phyloP scores from a whole-genome alignment of 2,113 vertebrate genomes.

The Osmerus mordax region DNA sequence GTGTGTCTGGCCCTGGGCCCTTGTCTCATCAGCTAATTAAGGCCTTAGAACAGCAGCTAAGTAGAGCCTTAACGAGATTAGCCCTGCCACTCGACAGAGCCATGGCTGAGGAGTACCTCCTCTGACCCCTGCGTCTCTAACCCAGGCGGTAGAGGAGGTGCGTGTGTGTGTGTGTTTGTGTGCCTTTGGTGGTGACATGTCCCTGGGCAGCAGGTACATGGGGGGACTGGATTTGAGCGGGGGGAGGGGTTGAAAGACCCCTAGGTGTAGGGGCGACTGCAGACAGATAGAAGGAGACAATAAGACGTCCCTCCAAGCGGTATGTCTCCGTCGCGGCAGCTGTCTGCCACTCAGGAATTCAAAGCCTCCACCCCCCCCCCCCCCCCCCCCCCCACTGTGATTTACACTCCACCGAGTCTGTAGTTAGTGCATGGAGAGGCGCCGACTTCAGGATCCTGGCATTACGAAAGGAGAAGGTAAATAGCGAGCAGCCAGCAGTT shows the following conservation, averaged over 20 bases:
- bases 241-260: no score
- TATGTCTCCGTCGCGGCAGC: constrained; percentile 32
- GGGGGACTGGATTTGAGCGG: neutral
- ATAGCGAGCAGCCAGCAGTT: constrained; percentile 9
- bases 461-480: neutral
- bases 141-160: constrained; percentile 30
- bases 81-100: constrained; percentile 57
- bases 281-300: neutral
- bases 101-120: constrained; percentile 53
- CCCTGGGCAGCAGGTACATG: neutral
- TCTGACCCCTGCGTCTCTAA: constrained; percentile 50
- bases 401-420: constrained; percentile 10
- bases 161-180: constrained; percentile 22
- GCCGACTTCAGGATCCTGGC: constrained; percentile 1
- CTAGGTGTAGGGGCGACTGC: neutral
- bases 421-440: neutral
- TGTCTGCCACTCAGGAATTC: constrained; percentile 49
- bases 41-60: constrained; percentile 36
- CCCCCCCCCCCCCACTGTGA: neutral
- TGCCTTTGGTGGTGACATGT: constrained; percentile 8
- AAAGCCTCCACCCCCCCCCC: constrained; percentile 19
- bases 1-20: neutral
- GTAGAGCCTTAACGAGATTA: constrained; percentile 67
- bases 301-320: neutral
- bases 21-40: constrained; percentile 40